These are phyloP conservation scores for Emys orbicularis DNA, from an alignment of 2,797 vertebrate genomes.

Conservation along the genomic window DNA sequence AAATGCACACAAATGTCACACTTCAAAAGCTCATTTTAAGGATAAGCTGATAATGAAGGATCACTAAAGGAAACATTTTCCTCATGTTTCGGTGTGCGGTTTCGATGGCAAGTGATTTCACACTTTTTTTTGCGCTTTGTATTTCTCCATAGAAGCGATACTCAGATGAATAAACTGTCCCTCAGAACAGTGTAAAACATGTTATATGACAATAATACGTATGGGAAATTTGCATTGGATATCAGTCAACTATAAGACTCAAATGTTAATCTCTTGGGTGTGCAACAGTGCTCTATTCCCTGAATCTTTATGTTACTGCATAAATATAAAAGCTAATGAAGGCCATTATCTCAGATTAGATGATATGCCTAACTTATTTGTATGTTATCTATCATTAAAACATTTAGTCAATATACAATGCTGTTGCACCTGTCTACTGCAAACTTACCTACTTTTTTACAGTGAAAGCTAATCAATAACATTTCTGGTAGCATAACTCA, in stretches of 20 bases:
- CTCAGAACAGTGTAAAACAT: neutral
- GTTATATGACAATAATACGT: neutral
- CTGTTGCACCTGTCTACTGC: constrained; percentile 67
- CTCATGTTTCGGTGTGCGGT: neutral
- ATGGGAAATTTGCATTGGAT: neutral
- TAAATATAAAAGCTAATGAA: constrained; percentile 57
- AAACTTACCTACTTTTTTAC: constrained; percentile 61
- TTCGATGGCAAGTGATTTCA: neutral
- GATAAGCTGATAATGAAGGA: neutral
- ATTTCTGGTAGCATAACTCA: constrained; percentile 53
- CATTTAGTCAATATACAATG: constrained; percentile 72
- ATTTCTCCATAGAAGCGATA: neutral
- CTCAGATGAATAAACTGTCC: neutral
- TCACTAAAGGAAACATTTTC: constrained; percentile 15
- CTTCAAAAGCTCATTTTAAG: neutral
- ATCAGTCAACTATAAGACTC: neutral
- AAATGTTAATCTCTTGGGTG: constrained; percentile 9
- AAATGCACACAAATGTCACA: neutral
- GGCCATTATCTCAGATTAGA: constrained; percentile 39
- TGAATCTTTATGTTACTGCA: neutral
- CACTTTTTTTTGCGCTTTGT: neutral
- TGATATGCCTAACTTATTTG: constrained; percentile 18
- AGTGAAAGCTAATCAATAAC: constrained; percentile 74
- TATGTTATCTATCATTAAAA: constrained; percentile 67
- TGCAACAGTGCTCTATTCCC: constrained; percentile 1